phyloP scores from a whole-genome alignment of 2,113 vertebrate species.

The Pongo pygmaeus region DNA sequence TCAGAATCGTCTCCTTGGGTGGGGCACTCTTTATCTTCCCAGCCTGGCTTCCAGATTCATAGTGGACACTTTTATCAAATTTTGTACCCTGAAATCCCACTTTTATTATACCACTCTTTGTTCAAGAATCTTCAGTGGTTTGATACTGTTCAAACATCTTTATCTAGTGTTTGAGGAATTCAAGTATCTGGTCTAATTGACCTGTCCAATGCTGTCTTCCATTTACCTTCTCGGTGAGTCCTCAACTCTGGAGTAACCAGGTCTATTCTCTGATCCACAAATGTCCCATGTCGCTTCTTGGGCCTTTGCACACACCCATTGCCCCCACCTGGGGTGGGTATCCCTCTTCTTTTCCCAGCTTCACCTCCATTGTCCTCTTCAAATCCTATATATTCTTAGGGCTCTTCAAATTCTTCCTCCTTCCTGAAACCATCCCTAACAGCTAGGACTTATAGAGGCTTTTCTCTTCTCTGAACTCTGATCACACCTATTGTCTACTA shows the following conservation, averaged over 20 bases:
- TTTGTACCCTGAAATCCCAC: not conserved
- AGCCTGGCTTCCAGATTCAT: not conserved
- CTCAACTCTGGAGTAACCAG: not conserved
- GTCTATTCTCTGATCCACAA: not conserved
- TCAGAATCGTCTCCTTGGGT: not conserved
- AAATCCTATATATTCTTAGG: not conserved
- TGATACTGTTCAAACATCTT: not conserved
- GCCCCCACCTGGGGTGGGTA: too few relatives aligned
- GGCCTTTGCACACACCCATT: not conserved
- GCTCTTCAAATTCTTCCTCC: not conserved
- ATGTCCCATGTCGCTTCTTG: not conserved
- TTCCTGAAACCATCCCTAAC: not conserved
- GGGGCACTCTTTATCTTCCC: not conserved
- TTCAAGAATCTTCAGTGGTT: not conserved
- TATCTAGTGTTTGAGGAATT: not conserved
- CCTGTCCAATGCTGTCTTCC: not conserved
- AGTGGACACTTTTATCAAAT: too few relatives aligned
- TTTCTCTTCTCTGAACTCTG: conserved; percentile 7
- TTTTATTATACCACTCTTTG: not conserved
- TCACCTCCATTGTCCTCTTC: not conserved
- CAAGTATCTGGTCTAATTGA: not conserved
- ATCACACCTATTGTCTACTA: not conserved
- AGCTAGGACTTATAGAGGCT: not conserved
- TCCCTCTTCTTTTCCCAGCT: not conserved
- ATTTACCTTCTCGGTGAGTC: not conserved